phyloP scores from a whole-genome alignment of 2,113 vertebrate genomes.

The Austrofundulus limnaeus region DNA sequence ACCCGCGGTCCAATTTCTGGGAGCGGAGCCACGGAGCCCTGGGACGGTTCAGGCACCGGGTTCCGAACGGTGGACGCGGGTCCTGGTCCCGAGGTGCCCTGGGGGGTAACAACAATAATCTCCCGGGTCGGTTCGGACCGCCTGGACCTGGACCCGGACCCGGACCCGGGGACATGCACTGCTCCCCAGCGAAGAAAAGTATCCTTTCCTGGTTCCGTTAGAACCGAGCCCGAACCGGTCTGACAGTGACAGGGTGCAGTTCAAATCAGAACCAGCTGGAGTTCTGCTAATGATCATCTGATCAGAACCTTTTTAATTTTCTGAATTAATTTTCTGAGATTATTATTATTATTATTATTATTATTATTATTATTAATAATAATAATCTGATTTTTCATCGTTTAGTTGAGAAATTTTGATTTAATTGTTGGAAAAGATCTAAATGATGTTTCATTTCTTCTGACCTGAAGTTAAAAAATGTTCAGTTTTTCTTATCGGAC shows the following conservation, averaged over 20 bases:
- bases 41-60: conserved; percentile 87
- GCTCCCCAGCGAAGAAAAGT: conserved; percentile 87
- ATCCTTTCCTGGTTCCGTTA: conserved; percentile 81
- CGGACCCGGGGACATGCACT: conserved; percentile 68
- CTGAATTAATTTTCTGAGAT: too few relatives aligned
- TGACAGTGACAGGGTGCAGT: too few relatives aligned
- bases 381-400: too few relatives aligned
- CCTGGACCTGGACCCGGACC: conserved; percentile 67
- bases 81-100: conserved; percentile 76
- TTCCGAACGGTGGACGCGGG: conserved; percentile 81
- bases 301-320: too few relatives aligned
- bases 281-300: too few relatives aligned
- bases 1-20: conserved; percentile 91
- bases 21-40: conserved; percentile 91
- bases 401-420: too few relatives aligned
- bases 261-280: too few relatives aligned
- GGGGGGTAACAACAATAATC: conserved; percentile 64
- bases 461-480: not conserved
- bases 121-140: conserved; percentile 64
- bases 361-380: too few relatives aligned
- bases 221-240: not conserved
- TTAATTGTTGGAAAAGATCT: too few relatives aligned
- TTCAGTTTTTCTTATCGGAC: conserved; percentile 15
- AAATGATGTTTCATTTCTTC: not conserved
- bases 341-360: too few relatives aligned